Evolutionary conservation across 2,888 invertebrate species (phyloP).

Genomic region (Drosophila testacea): DNA sequence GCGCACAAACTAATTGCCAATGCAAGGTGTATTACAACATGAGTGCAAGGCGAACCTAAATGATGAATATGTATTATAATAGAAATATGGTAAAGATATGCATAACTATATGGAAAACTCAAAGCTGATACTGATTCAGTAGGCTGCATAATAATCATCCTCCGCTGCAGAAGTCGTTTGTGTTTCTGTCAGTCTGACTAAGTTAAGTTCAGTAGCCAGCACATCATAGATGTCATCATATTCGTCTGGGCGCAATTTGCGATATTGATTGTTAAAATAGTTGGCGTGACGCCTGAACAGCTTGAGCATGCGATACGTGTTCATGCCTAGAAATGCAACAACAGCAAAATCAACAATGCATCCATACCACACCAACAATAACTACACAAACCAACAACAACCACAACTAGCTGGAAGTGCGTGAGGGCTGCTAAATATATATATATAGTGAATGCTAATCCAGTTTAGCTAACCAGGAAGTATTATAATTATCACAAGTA

Average conservation of each 20-base stretch:
- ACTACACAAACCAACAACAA: conserved; percentile 30
- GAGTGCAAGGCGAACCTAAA: conserved; percentile 14
- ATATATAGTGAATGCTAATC: conserved; percentile 28
- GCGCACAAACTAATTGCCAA: conserved; percentile 58
- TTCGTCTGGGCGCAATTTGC: conserved; percentile 83
- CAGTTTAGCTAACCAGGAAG: conserved; percentile 21
- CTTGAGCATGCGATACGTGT: conserved; percentile 84
- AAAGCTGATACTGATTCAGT: conserved; percentile 39
- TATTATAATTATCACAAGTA: background rate
- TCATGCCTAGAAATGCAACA: conserved; percentile 80
- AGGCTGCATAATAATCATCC: conserved; percentile 66
- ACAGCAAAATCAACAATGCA: conserved; percentile 38
- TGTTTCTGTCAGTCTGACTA: conserved; percentile 19
- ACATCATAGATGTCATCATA: conserved; percentile 50
- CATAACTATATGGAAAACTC: conserved; percentile 6
- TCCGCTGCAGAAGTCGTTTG: conserved; percentile 26
- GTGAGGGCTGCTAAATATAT: conserved; percentile 32
- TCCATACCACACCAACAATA: conserved; percentile 16
- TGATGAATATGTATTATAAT: conserved; percentile 49
- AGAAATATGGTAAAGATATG: conserved; percentile 56
- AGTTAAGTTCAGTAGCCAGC: conserved; percentile 13
- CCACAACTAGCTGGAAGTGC: conserved; percentile 39
- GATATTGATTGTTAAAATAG: conserved; percentile 83
- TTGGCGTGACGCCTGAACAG: conserved; percentile 83
- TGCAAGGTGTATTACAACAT: conserved; percentile 35